Percentiles rank a stretch among this genome's conserved stretches.
Conservation (phyloP, 2,797 vertebrate species). For the Acanthurus leucopareius region DNA sequence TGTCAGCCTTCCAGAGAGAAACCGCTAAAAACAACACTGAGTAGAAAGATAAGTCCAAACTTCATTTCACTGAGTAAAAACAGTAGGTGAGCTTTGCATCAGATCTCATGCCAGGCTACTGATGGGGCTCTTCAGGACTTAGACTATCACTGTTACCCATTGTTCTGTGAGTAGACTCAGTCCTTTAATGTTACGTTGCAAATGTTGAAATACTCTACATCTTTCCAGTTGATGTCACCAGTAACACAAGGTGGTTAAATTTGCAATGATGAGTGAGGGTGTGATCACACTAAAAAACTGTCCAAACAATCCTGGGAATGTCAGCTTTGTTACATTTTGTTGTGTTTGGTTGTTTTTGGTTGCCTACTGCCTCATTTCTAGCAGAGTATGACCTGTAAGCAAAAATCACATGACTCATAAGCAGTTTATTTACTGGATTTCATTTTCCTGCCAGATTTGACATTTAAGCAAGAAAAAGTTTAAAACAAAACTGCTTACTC, state of each 20-base stretch:
- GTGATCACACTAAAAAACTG: constrained; percentile 15
- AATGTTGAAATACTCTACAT: not conserved
- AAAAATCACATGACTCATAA: constrained; percentile 15
- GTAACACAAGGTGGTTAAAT: not conserved
- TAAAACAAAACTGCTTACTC: constrained; percentile 6
- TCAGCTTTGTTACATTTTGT: not conserved
- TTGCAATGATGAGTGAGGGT: constrained; percentile 1
- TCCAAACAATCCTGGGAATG: not conserved
- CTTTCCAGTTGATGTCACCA: constrained; percentile 5
- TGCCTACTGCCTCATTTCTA: not conserved
- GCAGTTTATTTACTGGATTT: not conserved
- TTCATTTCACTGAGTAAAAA: constrained; percentile 26
- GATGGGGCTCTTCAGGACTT: constrained; percentile 15
- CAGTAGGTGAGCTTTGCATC: constrained; percentile 12
- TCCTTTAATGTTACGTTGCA: not conserved
- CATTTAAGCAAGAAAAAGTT: not conserved
- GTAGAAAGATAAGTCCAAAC: constrained; percentile 26
- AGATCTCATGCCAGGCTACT: constrained; percentile 42
- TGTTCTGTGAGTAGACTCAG: not conserved
- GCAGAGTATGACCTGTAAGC: not conserved
- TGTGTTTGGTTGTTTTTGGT: not conserved
- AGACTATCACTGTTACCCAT: constrained; percentile 24
- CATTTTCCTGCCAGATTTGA: not conserved
- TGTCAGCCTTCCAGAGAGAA: not conserved
- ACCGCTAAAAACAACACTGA: constrained; percentile 6